These are phyloP conservation scores for Griposia aprilina DNA, from an alignment of 2,888 invertebrate genomes.

Conservation along the genomic window DNA sequence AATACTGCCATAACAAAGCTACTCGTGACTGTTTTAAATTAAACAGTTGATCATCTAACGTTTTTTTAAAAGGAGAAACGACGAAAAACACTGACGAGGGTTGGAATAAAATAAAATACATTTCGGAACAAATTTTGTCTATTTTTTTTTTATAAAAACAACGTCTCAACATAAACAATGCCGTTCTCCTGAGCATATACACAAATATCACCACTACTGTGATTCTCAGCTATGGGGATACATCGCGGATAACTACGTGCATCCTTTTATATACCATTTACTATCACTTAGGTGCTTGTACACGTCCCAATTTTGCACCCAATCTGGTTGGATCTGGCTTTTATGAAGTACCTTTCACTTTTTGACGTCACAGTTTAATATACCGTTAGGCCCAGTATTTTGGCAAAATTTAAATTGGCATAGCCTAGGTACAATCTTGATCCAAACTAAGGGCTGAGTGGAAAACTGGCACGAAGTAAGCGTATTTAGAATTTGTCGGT, in stretches of 20 bases:
- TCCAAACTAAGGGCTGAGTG: constrained; percentile 9
- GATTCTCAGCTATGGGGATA: constrained; percentile 57
- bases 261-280: constrained; percentile 46
- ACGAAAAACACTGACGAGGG: not conserved
- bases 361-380: not conserved
- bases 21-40: too few relatives aligned
- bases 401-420: not conserved
- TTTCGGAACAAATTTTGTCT: constrained; percentile 82
- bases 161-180: constrained; percentile 83
- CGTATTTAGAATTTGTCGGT: constrained; percentile 50
- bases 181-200: constrained; percentile 63
- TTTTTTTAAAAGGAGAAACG: too few relatives aligned
- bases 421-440: not conserved
- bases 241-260: constrained; percentile 55
- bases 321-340: not conserved
- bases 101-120: constrained; percentile 57
- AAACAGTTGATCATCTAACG: too few relatives aligned
- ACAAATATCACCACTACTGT: constrained; percentile 49
- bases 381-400: not conserved
- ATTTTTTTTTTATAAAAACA: constrained; percentile 82
- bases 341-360: not conserved
- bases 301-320: constrained; percentile 33
- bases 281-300: constrained; percentile 48
- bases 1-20: too few relatives aligned
- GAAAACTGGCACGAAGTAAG: constrained; percentile 14